Conservation (phyloP, 2,888 invertebrate genomes). For the Epinotia brunnichana region DNA sequence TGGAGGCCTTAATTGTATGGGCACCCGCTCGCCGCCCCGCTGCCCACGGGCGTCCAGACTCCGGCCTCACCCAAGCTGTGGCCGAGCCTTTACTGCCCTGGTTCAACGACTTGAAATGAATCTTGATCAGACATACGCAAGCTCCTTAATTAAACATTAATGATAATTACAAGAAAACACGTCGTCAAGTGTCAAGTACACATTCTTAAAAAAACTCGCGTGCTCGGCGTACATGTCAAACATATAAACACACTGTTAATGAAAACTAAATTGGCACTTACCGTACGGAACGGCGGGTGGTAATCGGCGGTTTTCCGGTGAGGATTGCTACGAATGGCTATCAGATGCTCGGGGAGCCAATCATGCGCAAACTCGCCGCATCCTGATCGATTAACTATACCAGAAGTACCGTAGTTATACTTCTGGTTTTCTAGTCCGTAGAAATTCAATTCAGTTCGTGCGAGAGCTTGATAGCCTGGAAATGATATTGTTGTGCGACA, state of each 20-base stretch:
- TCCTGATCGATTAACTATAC: conserved; percentile 38
- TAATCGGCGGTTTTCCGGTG: conserved; percentile 21
- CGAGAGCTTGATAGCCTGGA: no score
- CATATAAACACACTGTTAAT: conserved; percentile 3
- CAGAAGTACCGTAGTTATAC: conserved; percentile 17
- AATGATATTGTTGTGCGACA: no score
- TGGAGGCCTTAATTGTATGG: no score
- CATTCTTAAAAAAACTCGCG: conserved; percentile 14
- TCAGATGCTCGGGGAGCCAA: conserved; percentile 20
- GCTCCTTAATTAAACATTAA: neutral
- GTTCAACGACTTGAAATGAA: neutral
- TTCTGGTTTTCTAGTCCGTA: conserved; percentile 4
- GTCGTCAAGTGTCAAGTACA: conserved; percentile 9
- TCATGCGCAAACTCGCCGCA: conserved; percentile 35
- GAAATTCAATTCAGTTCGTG: neutral
- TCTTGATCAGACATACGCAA: neutral
- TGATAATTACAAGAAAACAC: conserved; percentile 5
- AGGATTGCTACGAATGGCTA: conserved; percentile 10
- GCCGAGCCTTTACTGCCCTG: neutral
- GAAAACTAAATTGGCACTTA: conserved; percentile 19
- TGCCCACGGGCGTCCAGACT: no score
- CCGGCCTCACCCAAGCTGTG: no score
- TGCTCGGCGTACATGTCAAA: conserved; percentile 1
- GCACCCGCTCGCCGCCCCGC: no score
- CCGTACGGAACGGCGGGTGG: neutral